Conservation (phyloP, 2,113 vertebrate genomes). For the Camelus bactrianus region DNA sequence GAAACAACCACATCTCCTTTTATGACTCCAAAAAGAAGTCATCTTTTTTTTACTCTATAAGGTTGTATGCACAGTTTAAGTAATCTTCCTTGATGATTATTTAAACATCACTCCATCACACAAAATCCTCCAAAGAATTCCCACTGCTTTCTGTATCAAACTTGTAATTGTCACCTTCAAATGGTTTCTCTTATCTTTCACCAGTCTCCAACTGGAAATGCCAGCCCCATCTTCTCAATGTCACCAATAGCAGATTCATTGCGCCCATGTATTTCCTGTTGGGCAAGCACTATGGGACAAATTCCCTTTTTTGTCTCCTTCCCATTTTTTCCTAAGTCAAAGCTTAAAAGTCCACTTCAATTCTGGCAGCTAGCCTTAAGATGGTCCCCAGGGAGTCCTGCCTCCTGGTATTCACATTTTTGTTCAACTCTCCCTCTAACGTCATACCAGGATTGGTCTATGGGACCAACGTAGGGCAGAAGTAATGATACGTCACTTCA, state of each 20-base stretch:
- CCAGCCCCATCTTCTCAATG: not conserved
- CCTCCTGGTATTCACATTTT: not conserved
- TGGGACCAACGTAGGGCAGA: not conserved
- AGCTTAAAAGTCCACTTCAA: not conserved
- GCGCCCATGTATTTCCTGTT: not conserved
- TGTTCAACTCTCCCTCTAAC: not conserved
- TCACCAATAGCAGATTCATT: not conserved
- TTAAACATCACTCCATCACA: not conserved
- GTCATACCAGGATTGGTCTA: not conserved
- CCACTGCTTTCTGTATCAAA: conserved; percentile 24
- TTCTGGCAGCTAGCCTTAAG: not conserved
- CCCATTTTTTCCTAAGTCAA: not conserved
- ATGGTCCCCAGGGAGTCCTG: not conserved
- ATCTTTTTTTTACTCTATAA: not conserved
- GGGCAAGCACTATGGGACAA: not conserved
- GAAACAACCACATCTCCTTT: not conserved
- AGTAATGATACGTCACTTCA: not conserved
- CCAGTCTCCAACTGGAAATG: not conserved
- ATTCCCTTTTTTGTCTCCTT: not conserved
- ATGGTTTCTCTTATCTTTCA: not conserved
- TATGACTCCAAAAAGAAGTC: not conserved
- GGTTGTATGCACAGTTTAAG: not conserved
- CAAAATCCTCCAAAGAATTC: conserved; percentile 29
- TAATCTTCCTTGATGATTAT: not conserved
- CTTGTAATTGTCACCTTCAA: not conserved